Percentiles rank a stretch among this genome's conserved stretches.
Evolutionary conservation across 2,113 vertebrate genomes (phyloP).

Genomic region (Orcinus orca): DNA sequence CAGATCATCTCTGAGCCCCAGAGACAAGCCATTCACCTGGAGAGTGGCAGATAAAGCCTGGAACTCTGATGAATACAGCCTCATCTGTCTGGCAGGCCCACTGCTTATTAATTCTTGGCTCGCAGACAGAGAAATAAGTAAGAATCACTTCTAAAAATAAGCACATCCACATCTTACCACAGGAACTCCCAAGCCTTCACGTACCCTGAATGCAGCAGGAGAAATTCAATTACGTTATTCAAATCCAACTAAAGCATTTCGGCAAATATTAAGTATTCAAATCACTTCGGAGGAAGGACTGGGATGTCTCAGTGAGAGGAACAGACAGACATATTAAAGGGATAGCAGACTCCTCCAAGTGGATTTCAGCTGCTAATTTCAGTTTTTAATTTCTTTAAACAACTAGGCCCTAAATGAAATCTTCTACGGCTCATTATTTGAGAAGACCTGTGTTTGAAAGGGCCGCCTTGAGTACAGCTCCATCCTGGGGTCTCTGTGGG

Average conservation of each 20-base stretch:
- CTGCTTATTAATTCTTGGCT: slow-evolving; percentile 42
- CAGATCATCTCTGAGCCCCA: not conserved
- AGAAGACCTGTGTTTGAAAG: slow-evolving; percentile 36
- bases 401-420: slow-evolving; percentile 15
- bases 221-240: slow-evolving; percentile 57
- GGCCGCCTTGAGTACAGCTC: slow-evolving; percentile 13
- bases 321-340: slow-evolving; percentile 37
- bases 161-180: not conserved
- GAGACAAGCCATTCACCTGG: not conserved
- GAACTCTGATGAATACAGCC: not conserved
- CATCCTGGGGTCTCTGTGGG: slow-evolving; percentile 42
- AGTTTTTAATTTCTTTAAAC: slow-evolving; percentile 64
- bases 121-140: slow-evolving; percentile 27
- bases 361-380: slow-evolving; percentile 54
- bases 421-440: not conserved
- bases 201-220: slow-evolving; percentile 34
- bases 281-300: slow-evolving; percentile 20
- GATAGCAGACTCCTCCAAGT: slow-evolving; percentile 34
- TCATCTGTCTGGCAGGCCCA: not conserved
- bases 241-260: slow-evolving; percentile 66
- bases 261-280: slow-evolving; percentile 64
- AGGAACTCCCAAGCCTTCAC: slow-evolving; percentile 58
- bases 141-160: slow-evolving; percentile 58
- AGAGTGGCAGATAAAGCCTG: not conserved
- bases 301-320: slow-evolving; percentile 21